Evolutionary conservation across 2,888 invertebrate species (phyloP).

Genomic region (Autographa pulchrina): DNA sequence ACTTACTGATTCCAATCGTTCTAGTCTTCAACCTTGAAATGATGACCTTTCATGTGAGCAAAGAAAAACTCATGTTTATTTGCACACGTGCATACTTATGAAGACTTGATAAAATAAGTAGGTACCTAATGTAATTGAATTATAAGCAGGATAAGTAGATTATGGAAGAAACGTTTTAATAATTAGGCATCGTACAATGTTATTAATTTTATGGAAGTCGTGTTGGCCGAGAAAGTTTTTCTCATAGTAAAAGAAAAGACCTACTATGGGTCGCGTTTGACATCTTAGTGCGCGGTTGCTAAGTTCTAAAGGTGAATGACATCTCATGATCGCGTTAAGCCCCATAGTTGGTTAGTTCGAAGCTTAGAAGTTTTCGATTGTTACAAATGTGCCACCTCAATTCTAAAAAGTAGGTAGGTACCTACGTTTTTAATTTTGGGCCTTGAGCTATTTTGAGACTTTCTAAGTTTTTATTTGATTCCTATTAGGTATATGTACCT

Average conservation of each 20-base stretch:
- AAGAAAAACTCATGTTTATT: slow-evolving; percentile 57
- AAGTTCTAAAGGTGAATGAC: slow-evolving; percentile 60
- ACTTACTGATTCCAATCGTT: slow-evolving; percentile 71
- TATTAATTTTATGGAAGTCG: slow-evolving; percentile 13
- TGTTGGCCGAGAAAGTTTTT: background rate
- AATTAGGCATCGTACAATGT: slow-evolving; percentile 7
- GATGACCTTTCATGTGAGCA: slow-evolving; percentile 68
- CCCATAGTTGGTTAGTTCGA: slow-evolving; percentile 43
- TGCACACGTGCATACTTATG: slow-evolving; percentile 39
- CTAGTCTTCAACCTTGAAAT: slow-evolving; percentile 73
- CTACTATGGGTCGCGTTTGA: slow-evolving; percentile 7
- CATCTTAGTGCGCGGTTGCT: slow-evolving; percentile 39
- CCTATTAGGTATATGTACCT: too few species aligned
- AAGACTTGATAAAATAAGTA: slow-evolving; percentile 21
- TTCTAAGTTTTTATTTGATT: background rate
- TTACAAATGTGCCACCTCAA: background rate
- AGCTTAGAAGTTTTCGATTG: slow-evolving; percentile 30
- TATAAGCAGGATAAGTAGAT: background rate
- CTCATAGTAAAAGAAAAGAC: background rate
- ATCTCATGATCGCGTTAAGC: slow-evolving; percentile 52
- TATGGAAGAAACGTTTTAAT: background rate
- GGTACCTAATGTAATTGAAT: slow-evolving; percentile 15
- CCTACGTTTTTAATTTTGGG: background rate
- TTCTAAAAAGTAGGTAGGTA: background rate
- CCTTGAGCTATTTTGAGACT: background rate